Base-by-base conservation (phyloP, 2,888 invertebrate species). In the Calameuta idolon region DNA sequence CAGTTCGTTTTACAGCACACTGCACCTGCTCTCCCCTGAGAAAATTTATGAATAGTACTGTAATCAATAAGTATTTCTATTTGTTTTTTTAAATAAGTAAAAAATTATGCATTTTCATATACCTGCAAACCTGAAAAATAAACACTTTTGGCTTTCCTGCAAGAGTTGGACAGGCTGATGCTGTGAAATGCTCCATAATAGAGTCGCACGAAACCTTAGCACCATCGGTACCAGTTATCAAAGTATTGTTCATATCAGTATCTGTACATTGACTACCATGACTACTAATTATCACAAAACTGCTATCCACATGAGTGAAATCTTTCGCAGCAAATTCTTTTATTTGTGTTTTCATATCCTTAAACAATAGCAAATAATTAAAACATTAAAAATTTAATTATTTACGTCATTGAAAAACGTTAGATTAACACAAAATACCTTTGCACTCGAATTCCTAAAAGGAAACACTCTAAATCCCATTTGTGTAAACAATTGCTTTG, bases 101-200 rank as follows among this genome's bases (percentile, higher is more conserved):
- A 9, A 30, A 73, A 30, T 31, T 12, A n/a, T 69, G 33, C 5
- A 37, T 11, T 15, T 55, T 31, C 83, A 5, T 79, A 88, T 79
- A 88, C 90, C 93, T 93, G 87, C 94, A 94, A 3, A 93, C 92
- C 91, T 94, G 94, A 80, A 94, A 93, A 81, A 94, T 92, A 84
- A 94, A 94, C 69, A 94, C 81, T 86, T 94, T 94, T 69, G 94
- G 94, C 84, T 94, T 94, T n/a, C 92, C 93, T 11, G 90, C 90
- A 11, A 94, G 89, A 73, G 89, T 80, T 31, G 91, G 90, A 82
- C 93, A 93, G 3, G 86, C 89, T 79, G 92, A 89, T 1, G 88
- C 83, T 31, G 92, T 92, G 83, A 94, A 94, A 73, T 89, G 91
- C 12, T 88, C 80, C 1, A 87, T 80, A n/a, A 91, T 84, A 40